Evolutionary conservation across 1,140 invertebrate species (phyloP), one percentile per base, ranked within the genome.

Genomic region (Mylabris phalerata): DNA sequence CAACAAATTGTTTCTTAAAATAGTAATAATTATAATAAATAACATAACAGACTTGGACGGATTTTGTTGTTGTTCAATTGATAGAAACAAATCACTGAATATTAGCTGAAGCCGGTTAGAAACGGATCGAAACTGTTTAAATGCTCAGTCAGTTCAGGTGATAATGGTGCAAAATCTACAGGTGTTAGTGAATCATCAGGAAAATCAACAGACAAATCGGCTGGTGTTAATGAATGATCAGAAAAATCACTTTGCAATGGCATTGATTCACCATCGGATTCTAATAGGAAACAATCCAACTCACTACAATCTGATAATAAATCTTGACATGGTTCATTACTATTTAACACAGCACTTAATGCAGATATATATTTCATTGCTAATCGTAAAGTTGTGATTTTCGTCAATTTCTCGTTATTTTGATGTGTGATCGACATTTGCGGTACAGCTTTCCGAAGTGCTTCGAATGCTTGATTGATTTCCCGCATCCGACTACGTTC

Each of bases 351-450:
- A 13, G 76, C 74, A 19, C 67, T 75, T n/a, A 86, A 70, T 10
- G 83, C 84, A 13, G 84, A 78, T 54, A 95, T 95, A 72, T 95
- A 95, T 67, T 89, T 86, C 83, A 94, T 90, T 4, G 91, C 90
- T 48, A 93, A 74, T 7, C 88, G 74, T n/a, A 94, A 75, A 2
- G 90, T 93, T 4, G 90, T 91, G 62, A 93, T 93, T 78, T 93
- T 94, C 32, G 91, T 93, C 50, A 92, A 74, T 75, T 92, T 93
- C 69, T 90, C 85, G 71, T 82, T 83, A 25, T 71, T 70, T 13
- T 76, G 71, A 32, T 71, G 62, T 50, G 77, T 75, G 9, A 77
- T 75, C 7, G 76, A 69, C 2, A 80, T 75, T 41, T 72, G 67
- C 1, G 92, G 92, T 1, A 95, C 86, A 5, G 84, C 87, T 41